phyloP scores from a whole-genome alignment of 2,797 vertebrate genomes.

The Gymnodraco acuticeps region DNA sequence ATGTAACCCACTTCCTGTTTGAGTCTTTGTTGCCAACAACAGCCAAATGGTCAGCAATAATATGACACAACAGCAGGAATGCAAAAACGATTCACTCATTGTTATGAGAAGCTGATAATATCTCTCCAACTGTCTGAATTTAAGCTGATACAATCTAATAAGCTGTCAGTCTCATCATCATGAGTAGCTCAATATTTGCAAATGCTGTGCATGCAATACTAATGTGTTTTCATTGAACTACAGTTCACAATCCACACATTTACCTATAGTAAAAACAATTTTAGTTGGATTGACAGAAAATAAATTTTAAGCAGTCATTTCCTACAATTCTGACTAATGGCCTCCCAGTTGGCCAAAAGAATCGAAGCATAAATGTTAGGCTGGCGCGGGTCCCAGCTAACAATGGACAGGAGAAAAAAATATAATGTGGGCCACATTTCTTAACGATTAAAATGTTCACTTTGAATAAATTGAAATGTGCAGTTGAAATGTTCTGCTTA shows the following conservation, averaged over 20 bases:
- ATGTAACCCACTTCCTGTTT: conserved; percentile 53
- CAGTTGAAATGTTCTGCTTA: background rate
- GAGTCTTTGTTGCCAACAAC: conserved; percentile 5
- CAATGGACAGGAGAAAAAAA: no score
- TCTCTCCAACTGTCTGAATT: background rate
- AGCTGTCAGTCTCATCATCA: background rate
- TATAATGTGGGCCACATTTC: no score
- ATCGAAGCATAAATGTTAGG: background rate
- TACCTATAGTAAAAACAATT: no score
- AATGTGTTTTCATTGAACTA: background rate
- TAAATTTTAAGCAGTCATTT: background rate
- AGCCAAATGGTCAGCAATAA: conserved; percentile 24
- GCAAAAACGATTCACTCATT: background rate
- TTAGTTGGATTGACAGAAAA: background rate
- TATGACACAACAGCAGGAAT: conserved; percentile 5
- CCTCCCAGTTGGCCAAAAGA: background rate
- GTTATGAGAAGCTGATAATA: background rate
- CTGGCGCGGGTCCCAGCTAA: background rate
- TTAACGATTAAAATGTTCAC: no score
- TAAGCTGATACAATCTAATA: conserved; percentile 6
- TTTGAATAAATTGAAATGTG: background rate
- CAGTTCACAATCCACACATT: background rate
- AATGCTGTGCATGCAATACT: background rate
- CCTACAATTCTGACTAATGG: background rate
- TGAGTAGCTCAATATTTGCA: background rate